phyloP scores from a whole-genome alignment of 2,888 invertebrate genomes.

The Thera britannica region DNA sequence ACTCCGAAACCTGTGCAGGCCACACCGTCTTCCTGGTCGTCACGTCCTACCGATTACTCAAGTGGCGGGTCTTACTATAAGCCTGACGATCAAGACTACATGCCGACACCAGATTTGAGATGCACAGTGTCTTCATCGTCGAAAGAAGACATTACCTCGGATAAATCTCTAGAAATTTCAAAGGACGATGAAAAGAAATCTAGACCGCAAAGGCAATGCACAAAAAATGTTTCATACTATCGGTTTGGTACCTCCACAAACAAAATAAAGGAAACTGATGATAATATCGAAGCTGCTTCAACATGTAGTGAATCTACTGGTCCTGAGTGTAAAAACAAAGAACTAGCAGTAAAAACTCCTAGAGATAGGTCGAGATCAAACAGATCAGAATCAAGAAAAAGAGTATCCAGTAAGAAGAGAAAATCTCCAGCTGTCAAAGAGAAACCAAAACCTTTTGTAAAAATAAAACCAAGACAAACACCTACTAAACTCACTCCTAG shows the following conservation, averaged over 20 bases:
- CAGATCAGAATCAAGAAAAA: conserved; percentile 47
- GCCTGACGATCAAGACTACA: conserved; percentile 85
- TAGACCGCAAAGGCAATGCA: conserved; percentile 73
- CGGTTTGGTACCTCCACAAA: conserved; percentile 45
- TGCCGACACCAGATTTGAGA: conserved; percentile 60
- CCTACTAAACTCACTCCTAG: conserved; percentile 60
- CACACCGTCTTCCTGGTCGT: conserved; percentile 76
- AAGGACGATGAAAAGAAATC: conserved; percentile 47
- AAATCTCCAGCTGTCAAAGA: conserved; percentile 65
- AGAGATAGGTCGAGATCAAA: conserved; percentile 46
- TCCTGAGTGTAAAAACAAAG: conserved; percentile 46
- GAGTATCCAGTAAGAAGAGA: conserved; percentile 49
- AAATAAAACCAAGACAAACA: conserved; percentile 71
- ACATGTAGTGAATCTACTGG: conserved; percentile 57
- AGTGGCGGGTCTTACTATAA: conserved; percentile 87
- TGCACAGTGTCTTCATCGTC: conserved; percentile 55
- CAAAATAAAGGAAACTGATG: conserved; percentile 51
- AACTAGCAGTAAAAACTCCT: conserved; percentile 40
- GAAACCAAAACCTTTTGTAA: conserved; percentile 65
- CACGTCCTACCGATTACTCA: conserved; percentile 85
- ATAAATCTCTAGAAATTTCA: conserved; percentile 40
- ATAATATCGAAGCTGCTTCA: conserved; percentile 51
- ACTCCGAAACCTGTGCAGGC: conserved; percentile 63
- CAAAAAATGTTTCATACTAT: conserved; percentile 77
- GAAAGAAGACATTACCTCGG: conserved; percentile 45